A percentile compares a stretch with the other conserved stretches of the same genome.
Evolutionary conservation across 2,888 invertebrate species (phyloP).

Genomic region (Stratiomys singularior): DNA sequence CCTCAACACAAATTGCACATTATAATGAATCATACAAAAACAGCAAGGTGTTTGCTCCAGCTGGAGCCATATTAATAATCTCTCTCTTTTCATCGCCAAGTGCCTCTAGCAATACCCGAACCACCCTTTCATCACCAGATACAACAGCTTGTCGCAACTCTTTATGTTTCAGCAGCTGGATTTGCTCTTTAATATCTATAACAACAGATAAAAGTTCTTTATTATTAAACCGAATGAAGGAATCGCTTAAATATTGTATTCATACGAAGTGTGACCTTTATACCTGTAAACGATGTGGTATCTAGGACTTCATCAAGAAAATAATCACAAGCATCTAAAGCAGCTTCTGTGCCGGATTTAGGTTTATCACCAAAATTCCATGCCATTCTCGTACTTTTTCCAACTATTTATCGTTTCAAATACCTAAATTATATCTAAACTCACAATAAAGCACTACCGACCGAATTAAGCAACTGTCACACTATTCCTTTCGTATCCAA

Average conservation of each 20-base stretch:
- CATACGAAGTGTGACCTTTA: constrained; percentile 52
- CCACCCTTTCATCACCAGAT: constrained; percentile 76
- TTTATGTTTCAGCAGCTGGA: constrained; percentile 78
- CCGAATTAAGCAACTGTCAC: not conserved
- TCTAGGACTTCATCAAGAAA: constrained; percentile 75
- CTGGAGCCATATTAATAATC: constrained; percentile 87
- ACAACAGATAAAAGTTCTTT: constrained; percentile 51
- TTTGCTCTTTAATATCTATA: constrained; percentile 73
- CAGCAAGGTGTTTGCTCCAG: constrained; percentile 86
- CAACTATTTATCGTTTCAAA: not conserved
- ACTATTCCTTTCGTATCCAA: not conserved
- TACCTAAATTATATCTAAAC: not conserved
- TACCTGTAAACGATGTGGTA: constrained; percentile 68
- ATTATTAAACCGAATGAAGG: not conserved
- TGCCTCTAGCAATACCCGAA: constrained; percentile 74
- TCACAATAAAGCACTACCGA: constrained; percentile 17
- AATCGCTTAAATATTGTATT: constrained; percentile 14
- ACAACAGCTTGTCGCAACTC: constrained; percentile 80
- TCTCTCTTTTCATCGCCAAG: constrained; percentile 75
- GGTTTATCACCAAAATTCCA: constrained; percentile 64
- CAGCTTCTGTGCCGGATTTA: constrained; percentile 69
- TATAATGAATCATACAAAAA: constrained; percentile 76
- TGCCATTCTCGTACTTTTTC: constrained; percentile 57
- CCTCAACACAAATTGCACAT: not conserved
- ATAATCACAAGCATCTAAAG: constrained; percentile 77